Evolutionary conservation across 2,113 vertebrate genomes (phyloP), one percentile per base, ranked within the genome.

Genomic region (Oncorhynchus nerka): DNA sequence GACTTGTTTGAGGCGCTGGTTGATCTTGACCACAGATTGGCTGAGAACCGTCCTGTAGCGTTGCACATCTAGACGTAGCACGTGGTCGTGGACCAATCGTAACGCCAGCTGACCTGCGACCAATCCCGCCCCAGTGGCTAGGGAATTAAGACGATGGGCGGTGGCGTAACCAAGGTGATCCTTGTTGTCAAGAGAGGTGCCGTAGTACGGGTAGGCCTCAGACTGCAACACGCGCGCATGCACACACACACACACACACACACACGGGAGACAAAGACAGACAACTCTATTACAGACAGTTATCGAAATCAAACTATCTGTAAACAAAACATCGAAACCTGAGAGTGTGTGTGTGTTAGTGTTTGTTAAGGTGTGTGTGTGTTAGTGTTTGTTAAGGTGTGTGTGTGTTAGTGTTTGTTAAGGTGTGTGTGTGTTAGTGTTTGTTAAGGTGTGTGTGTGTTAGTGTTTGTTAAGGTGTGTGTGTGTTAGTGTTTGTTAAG

Each of bases 101-200:
- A 98, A 87, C 1, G 94, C 90, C 84, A 99, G 88, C 26, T 92
- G 95, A 4, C 95, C 96, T 4, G 96, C 95, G 2, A 98, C 82
- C 89, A 94, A 93, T 0, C 94, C 94, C 3, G 94, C 96, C n/a
- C 76, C 3, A 0, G 8, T 81, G 0, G 86, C 76, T 26, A 93
- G 48, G 0, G n/a, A 2, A 0, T 81, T 24, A 16, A 95, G 81
- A 1, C 19, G 30, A 0, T 75, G 26, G 45, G 0, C 12, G 1
- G 91, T 92, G 28, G 57, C 0, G n/a, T 0, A 4, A 0, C 70
- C 8, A 59, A 98, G 85, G 0, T 75, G 76, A 0, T 90, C 75
- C 64, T 79, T 15, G 72, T 57, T 92, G 85, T 98, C 97, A 82
- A 84, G 9, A 12, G 4, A 16, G 45, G 97, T 99, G 77, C 87